Evolutionary conservation across 2,888 invertebrate genomes (phyloP).

Genomic region (Phragmatobia fuliginosa): DNA sequence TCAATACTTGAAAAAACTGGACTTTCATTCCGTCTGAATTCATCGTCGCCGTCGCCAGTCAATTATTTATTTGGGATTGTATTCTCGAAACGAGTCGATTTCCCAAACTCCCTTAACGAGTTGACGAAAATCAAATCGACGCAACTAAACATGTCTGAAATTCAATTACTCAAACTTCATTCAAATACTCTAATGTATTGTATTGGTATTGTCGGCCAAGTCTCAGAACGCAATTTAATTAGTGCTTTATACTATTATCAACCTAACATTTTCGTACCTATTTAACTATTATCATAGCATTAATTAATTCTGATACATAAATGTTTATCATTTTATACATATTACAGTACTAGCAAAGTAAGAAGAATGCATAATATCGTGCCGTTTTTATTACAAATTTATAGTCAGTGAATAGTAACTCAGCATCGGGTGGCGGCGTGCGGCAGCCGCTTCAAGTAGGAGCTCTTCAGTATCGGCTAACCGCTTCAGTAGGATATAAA

Average conservation of each 20-base stretch:
- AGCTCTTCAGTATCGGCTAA: slow-evolving; percentile 31
- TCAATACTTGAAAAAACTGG: too few relatives aligned
- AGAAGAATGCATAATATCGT: slow-evolving; percentile 7
- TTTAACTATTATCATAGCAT: neutral
- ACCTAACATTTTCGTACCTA: neutral
- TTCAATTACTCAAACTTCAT: neutral
- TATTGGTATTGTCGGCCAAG: neutral
- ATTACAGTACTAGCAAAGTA: neutral
- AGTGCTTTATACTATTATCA: too few relatives aligned
- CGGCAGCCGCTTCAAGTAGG: slow-evolving; percentile 41
- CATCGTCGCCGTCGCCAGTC: too few relatives aligned
- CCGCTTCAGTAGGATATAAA: slow-evolving; percentile 39
- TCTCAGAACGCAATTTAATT: neutral
- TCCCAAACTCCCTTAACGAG: too few relatives aligned
- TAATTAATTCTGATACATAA: neutral
- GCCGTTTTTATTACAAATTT: neutral
- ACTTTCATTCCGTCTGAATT: too few relatives aligned
- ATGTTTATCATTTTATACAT: neutral
- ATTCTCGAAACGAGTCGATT: too few relatives aligned
- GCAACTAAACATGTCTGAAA: neutral
- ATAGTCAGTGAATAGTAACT: slow-evolving; percentile 31
- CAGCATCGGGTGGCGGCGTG: neutral
- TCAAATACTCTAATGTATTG: neutral
- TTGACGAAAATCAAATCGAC: neutral
- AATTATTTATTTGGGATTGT: too few relatives aligned